Evolutionary conservation across 2,113 vertebrate species (phyloP), one percentile per base, ranked within the genome.

Genomic region (Glaucidium brasilianum): DNA sequence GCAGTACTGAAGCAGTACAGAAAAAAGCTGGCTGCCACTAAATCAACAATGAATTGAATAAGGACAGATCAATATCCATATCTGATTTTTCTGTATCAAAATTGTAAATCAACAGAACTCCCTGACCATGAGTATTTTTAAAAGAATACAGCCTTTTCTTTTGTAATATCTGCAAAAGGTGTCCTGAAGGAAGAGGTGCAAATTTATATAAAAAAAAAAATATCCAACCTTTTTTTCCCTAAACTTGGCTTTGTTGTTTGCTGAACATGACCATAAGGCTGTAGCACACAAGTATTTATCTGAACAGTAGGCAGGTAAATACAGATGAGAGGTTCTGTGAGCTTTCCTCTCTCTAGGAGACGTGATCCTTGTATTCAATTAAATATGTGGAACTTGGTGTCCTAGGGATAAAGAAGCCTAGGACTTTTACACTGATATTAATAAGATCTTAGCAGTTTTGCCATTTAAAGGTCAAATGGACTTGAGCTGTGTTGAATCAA

Each of bases 391-490:
- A 94, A 77, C 77, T 73, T 74, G 75, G 14, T 81, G 43, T 75
- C 68, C 78, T 55, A 37, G 93, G 49, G 58, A 92, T 47, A 74
- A 76, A 49, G 67, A 64, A 25, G 6, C 6, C 34, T 25, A 81
- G 20, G 23, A 53, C 58, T 90, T 85, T 83, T 60, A 71, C 25
- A 81, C 5, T 69, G 27, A 79, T 86, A 82, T 41, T 90, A 94
- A 95, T 81, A 92, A 86, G 84, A 90, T 47, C 55, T n/a, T 89
- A 74, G 32, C 68, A 75, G 20, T 90, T 91, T 80, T 88, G 47
- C 76, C 88, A 74, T 94, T 95, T 94, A 94, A 93, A 92, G 82
- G 85, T 95, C 88, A 89, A 76, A 89, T 11, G 81, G 76, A 58
- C 67, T 73, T 63, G 17, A 88, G 32, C 45, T 62, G 25, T 37